phyloP scores from a whole-genome alignment of 2,797 vertebrate genomes.

The Poecile montanus region DNA sequence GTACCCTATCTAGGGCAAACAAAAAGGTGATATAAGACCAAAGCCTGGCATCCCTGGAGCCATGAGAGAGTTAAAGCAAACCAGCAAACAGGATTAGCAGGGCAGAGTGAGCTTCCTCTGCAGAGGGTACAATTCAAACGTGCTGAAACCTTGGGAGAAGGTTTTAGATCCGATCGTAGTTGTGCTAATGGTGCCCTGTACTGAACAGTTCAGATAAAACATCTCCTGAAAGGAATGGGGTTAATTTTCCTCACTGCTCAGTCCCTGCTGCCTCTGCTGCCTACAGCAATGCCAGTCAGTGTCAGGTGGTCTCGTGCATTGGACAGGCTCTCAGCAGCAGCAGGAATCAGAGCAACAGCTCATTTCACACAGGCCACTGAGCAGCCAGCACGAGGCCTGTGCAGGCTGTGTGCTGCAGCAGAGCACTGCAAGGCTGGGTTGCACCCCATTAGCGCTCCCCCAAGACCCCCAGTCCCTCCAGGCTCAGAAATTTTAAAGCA shows the following conservation, averaged over 20 bases:
- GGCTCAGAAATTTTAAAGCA: conserved; percentile 28
- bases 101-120: not conserved
- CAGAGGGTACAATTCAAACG: not conserved
- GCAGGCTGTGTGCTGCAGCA: not conserved
- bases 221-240: not conserved
- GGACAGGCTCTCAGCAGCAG: not conserved
- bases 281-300: not conserved
- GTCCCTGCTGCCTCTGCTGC: not conserved
- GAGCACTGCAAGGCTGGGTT: not conserved
- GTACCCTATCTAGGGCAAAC: not conserved
- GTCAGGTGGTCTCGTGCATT: not conserved
- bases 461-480: not conserved
- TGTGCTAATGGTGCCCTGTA: not conserved
- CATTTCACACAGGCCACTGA: conserved; percentile 51
- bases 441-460: conserved; percentile 42
- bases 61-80: not conserved
- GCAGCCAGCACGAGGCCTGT: not conserved
- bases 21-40: not conserved
- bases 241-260: not conserved
- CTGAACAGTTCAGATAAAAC: not conserved
- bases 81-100: not conserved
- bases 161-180: fast-evolving
- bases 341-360: conserved; percentile 30
- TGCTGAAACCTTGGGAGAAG: not conserved
- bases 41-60: not conserved